These are phyloP conservation scores for Drosophila nr. perissopoda DNA, from an alignment of 2,888 invertebrate genomes.

Conservation along the genomic window DNA sequence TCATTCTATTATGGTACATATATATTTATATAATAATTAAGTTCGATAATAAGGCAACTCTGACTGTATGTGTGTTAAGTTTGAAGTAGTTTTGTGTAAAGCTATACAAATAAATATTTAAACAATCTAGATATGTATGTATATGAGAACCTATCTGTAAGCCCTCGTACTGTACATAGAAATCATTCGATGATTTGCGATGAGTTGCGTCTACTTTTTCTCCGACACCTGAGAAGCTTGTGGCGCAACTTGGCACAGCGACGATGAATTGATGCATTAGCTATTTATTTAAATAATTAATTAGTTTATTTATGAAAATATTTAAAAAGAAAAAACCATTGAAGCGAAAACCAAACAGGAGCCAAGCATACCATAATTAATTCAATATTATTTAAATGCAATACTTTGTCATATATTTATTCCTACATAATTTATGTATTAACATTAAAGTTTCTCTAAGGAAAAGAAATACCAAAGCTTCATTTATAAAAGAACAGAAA, in stretches of 20 bases:
- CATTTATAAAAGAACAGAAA: slow-evolving; percentile 12
- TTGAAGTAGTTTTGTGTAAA: slow-evolving; percentile 66
- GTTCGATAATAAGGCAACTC: slow-evolving; percentile 58
- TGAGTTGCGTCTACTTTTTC: neutral
- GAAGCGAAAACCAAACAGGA: slow-evolving; percentile 53
- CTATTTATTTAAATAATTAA: slow-evolving; percentile 3
- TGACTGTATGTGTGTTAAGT: slow-evolving; percentile 73
- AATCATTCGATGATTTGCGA: slow-evolving; percentile 7
- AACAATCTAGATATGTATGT: slow-evolving; percentile 41
- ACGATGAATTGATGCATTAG: neutral
- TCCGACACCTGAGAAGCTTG: neutral
- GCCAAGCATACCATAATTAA: slow-evolving; percentile 51
- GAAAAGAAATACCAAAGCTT: slow-evolving; percentile 37
- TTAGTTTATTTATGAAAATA: slow-evolving; percentile 14
- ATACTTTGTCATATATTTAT: slow-evolving; percentile 28
- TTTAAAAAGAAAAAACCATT: slow-evolving; percentile 17
- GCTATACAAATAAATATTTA: slow-evolving; percentile 29
- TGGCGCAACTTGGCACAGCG: neutral
- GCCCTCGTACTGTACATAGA: slow-evolving; percentile 41
- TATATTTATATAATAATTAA: slow-evolving; percentile 25
- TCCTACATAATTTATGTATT: slow-evolving; percentile 1
- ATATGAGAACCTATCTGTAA: slow-evolving; percentile 8
- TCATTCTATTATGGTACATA: slow-evolving; percentile 28
- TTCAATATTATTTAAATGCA: slow-evolving; percentile 7
- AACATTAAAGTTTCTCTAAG: neutral